A percentile compares a stretch with the other conserved stretches of the same genome.
Evolutionary conservation across 2,797 vertebrate species (phyloP).

Genomic region (Hyperoplus lanceolatus): DNA sequence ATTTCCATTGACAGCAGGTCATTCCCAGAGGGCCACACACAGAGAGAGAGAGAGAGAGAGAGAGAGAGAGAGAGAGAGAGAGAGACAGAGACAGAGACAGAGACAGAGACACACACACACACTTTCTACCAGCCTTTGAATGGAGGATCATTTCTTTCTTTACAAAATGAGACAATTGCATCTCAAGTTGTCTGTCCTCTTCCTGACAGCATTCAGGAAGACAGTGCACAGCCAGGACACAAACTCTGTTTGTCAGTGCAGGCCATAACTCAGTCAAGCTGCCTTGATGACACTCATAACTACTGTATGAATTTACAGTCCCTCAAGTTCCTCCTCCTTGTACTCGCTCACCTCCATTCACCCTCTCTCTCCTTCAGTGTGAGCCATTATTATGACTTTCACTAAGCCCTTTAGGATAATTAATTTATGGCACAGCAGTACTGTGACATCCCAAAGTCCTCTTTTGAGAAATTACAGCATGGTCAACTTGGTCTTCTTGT

Average conservation of each 20-base stretch:
- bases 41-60: too few relatives aligned
- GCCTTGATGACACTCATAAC: conserved; percentile 59
- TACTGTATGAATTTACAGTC: conserved; percentile 52
- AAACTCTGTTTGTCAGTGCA: conserved; percentile 37
- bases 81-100: too few relatives aligned
- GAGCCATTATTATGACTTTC: conserved; percentile 66
- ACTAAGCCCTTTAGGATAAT: conserved; percentile 76
- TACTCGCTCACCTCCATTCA: conserved; percentile 59
- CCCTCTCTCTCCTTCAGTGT: conserved; percentile 57
- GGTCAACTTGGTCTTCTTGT: conserved; percentile 58
- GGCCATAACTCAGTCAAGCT: conserved; percentile 54
- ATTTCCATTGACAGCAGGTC: conserved; percentile 62
- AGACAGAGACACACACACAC: conserved; percentile 30
- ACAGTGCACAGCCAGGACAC: conserved; percentile 28
- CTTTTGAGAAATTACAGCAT: conserved; percentile 61
- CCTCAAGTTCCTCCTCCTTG: conserved; percentile 36
- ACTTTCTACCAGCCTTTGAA: conserved; percentile 27
- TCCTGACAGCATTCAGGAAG: conserved; percentile 30
- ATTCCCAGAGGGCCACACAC: conserved; percentile 30
- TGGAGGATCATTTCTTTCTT: background rate
- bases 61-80: too few relatives aligned
- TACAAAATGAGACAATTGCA: conserved; percentile 25
- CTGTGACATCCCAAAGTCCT: conserved; percentile 70
- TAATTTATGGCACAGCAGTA: conserved; percentile 66
- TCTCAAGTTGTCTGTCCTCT: conserved; percentile 23